Base-by-base conservation (phyloP, 2,888 invertebrate species). In the Thelaira solivaga region DNA sequence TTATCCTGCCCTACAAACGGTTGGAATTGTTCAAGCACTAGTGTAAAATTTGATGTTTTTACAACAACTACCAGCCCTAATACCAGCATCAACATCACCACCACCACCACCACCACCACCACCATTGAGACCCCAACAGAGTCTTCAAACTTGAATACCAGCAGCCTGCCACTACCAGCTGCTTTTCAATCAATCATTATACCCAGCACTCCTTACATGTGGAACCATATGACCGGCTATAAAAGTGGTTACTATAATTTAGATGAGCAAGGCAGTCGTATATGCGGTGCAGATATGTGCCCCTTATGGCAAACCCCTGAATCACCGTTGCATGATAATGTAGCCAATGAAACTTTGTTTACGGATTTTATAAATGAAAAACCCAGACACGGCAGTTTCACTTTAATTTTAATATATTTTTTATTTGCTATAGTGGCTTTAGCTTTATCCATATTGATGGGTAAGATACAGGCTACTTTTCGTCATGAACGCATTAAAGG, bases 251-350 rank as follows among this genome's bases (percentile, higher is more conserved):
- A 91, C 78, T 92, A 91, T 84, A 90, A 90, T 81, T 88, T 89
- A 29, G 90, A 90, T 73, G 91, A 91, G 81, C 88, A 88, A 55
- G 91, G 91, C 1, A 90, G 90, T 43, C 85, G 92, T 45, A 88
- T 92, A n/a, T 92, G 92, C 80, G 92, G 92, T 1, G 90, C 91
- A 3, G 90, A 90, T 62, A 90, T 92, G 76, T 92, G 92, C 76
- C 92, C 92, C 0, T 85, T 88, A 22, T 86, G 86, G 86, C 80
- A 71, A 0, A 80, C 80, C 29, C 78, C 79, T n/a, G 76, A n/a
- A n/a, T n/a, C 79, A 0, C 80, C 78, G 4, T 24, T 41, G 4
- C 68, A 64, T 2, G 22, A 57, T 24, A 49, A 64, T 62, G 47
- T 41, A 2, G 65, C 31, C n/a, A 83, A 83, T 45, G 82, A 82